Evolutionary conservation across 64 coral and sea anemone genomes (phyloP).

Genomic region (Pocillopora verrucosa): DNA sequence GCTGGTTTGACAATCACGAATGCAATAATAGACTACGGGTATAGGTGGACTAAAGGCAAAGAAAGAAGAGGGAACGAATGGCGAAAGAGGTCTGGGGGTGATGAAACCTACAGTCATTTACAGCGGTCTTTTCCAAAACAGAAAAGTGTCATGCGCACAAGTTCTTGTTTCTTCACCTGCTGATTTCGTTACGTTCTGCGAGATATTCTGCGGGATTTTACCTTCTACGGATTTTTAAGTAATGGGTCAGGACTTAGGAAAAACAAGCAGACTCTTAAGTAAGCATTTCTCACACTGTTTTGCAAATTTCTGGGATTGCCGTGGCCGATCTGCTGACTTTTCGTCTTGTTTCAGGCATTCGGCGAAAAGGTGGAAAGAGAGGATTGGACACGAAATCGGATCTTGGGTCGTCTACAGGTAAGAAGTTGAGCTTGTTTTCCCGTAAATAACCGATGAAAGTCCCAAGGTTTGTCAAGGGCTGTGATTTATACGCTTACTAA

Average conservation of each 20-base stretch:
- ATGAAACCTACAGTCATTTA: neutral
- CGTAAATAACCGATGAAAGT: neutral
- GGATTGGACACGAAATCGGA: constrained; percentile 29
- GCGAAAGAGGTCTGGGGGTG: neutral
- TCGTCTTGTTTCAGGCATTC: constrained; percentile 41
- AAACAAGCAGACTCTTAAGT: constrained; percentile 75
- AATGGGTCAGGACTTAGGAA: constrained; percentile 72
- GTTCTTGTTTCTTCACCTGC: neutral
- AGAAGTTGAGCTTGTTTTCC: neutral
- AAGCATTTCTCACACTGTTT: neutral
- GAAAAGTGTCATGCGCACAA: neutral
- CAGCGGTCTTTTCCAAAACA: constrained; percentile 14
- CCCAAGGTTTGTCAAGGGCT: too few species aligned
- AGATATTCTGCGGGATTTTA: neutral
- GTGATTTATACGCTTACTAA: neutral
- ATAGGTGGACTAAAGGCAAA: too few species aligned
- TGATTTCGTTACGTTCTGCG: neutral
- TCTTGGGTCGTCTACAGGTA: neutral
- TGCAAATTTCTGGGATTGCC: neutral
- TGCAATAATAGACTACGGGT: too few species aligned
- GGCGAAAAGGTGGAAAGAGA: constrained; percentile 54
- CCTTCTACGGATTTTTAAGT: neutral
- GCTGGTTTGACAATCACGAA: too few species aligned
- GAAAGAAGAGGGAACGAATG: too few species aligned
- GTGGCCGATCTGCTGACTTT: neutral